Conservation (phyloP, 2,888 invertebrate species). For the Malachius bipustulatus region DNA sequence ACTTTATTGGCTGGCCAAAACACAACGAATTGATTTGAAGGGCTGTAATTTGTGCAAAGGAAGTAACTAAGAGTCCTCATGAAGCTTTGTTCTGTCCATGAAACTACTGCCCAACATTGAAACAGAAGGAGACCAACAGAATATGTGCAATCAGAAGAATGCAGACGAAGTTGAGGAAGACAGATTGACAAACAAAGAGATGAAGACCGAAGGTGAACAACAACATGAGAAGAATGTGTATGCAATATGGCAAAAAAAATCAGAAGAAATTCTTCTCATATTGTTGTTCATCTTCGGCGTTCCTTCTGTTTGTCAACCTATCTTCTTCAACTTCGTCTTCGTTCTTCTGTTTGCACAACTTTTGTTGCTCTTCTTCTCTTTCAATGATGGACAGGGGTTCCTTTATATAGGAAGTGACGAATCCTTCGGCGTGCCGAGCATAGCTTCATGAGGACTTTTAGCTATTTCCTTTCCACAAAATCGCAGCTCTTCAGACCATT, state of each 20-base stretch:
- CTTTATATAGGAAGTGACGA: slow-evolving; percentile 3
- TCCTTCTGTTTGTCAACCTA: slow-evolving; percentile 2
- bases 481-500: slow-evolving; percentile 2
- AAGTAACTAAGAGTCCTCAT: slow-evolving; percentile 3
- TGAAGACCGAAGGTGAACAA: not conserved
- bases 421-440: slow-evolving; percentile 2
- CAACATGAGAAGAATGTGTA: not conserved
- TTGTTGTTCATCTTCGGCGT: slow-evolving; percentile 1
- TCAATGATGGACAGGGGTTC: not conserved
- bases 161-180: not conserved
- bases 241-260: too few species aligned
- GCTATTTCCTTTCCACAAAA: not conserved
- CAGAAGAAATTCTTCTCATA: not conserved
- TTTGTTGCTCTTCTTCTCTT: not conserved
- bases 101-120: not conserved
- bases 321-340: slow-evolving; percentile 1
- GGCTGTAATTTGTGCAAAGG: not conserved
- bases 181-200: slow-evolving; percentile 1
- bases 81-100: not conserved
- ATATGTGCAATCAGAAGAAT: slow-evolving; percentile 1
- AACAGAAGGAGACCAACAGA: not conserved
- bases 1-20: slow-evolving; percentile 3
- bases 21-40: not conserved
- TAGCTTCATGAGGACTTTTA: slow-evolving; percentile 3
- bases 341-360: slow-evolving; percentile 2